Base-by-base conservation (phyloP, 1,140 invertebrate species). In the Aplysia californica region DNA sequence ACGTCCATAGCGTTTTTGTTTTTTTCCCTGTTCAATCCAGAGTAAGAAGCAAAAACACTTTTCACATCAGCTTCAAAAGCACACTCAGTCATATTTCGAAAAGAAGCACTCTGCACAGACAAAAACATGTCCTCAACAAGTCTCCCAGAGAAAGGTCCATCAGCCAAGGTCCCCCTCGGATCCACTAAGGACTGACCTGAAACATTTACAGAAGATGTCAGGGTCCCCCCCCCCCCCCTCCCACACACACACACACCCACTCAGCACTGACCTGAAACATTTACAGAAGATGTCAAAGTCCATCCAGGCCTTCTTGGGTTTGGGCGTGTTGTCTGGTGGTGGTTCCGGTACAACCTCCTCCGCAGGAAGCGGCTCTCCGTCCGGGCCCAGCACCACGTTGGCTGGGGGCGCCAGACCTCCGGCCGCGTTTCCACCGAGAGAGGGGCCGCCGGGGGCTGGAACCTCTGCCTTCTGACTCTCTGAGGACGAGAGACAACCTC, bases 181-280 rank as follows among this genome's bases (percentile, higher is more conserved):
- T n/a, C n/a, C n/a, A n/a, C n/a, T n/a, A n/a, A n/a, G n/a, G n/a
- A n/a, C n/a, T 84, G 78, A 90, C 89, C 85, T 89, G 78, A 90
- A 90, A 74, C 88, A 89, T 81, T 84, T 85, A 70, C 83, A 85
- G 79, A 90, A 88, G 44, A 83, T 74, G n/a, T n/a, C n/a, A n/a
- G n/a, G n/a, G n/a, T n/a, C n/a, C n/a, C n/a, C n/a, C n/a, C n/a
- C n/a, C 0, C 83, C 77, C 70, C 89, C 86, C 77, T 84, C n/a
- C n/a, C n/a, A n/a, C n/a, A n/a, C n/a, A n/a, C n/a, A n/a, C n/a
- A n/a, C n/a, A n/a, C n/a, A n/a, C n/a, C n/a, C n/a, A n/a, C n/a
- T n/a, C n/a, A n/a, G n/a, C n/a, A n/a, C n/a, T 84, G 78, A 90
- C 89, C 85, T 89, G 78, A 90, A 90, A 74, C 88, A 89, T 81